These are phyloP conservation scores for Pterocles burchelli DNA, from an alignment of 2,113 vertebrate species.

Conservation along the genomic window DNA sequence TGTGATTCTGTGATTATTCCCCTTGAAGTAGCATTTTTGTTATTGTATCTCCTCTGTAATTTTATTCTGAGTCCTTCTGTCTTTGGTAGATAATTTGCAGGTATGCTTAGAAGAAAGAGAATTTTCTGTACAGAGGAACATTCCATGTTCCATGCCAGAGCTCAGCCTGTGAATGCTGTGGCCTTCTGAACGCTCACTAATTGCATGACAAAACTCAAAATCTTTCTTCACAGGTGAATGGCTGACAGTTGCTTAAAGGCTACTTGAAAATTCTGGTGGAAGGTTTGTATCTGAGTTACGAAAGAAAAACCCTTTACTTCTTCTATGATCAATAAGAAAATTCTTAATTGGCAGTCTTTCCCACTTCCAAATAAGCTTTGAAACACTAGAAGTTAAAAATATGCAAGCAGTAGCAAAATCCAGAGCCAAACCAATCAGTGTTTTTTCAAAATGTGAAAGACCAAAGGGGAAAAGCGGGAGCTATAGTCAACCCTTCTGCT, in stretches of 20 bases:
- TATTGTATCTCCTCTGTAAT: background rate
- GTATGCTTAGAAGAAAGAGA: background rate
- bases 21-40: background rate
- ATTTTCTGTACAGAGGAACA: background rate
- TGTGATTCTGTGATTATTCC: no score
- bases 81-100: background rate
- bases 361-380: slow-evolving; percentile 25
- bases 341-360: background rate
- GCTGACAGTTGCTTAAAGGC: slow-evolving; percentile 17
- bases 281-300: background rate
- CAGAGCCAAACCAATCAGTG: background rate
- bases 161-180: background rate
- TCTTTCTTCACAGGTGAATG: background rate
- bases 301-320: background rate
- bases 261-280: background rate
- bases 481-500: background rate
- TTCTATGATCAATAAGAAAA: background rate
- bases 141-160: background rate
- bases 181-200: slow-evolving; percentile 28
- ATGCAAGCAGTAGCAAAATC: background rate
- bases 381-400: background rate
- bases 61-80: background rate
- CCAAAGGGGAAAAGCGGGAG: fast-evolving
- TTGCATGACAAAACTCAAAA: slow-evolving; percentile 5
- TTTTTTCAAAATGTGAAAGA: background rate